These are phyloP conservation scores for Geotrypetes seraphini DNA, from an alignment of 2,797 vertebrate genomes.

Conservation along the genomic window DNA sequence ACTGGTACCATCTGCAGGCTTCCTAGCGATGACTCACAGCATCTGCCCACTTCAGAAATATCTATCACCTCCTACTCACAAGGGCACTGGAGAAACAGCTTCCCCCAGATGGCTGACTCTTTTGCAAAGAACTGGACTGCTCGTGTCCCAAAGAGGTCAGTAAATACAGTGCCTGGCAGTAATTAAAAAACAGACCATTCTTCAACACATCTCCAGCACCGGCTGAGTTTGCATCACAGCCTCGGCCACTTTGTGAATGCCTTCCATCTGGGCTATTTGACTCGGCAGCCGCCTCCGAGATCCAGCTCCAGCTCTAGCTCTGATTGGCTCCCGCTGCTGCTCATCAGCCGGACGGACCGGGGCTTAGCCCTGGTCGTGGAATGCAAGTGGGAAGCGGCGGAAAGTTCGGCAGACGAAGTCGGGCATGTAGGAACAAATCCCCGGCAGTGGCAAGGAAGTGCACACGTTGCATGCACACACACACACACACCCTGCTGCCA, in stretches of 20 bases:
- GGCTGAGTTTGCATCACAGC: no score
- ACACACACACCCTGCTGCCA: no score
- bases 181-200: neutral
- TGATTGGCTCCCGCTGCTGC: constrained; percentile 25
- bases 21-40: no score
- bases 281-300: neutral
- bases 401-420: constrained; percentile 25
- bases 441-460: constrained; percentile 25
- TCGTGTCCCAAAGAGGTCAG: accelerated
- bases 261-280: neutral
- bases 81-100: no score
- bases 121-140: neutral
- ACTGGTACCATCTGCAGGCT: no score
- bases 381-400: constrained; percentile 42
- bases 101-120: accelerated
- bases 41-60: no score
- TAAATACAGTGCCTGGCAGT: no score
- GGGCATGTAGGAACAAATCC: constrained; percentile 77
- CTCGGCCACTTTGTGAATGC: neutral
- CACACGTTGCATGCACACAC: no score
- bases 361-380: constrained; percentile 34
- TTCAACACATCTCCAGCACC: neutral
- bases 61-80: no score
- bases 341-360: constrained; percentile 29
- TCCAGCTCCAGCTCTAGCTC: constrained; percentile 10